Base-by-base conservation (phyloP, 2,797 vertebrate species). In the Poeciliopsis infans region DNA sequence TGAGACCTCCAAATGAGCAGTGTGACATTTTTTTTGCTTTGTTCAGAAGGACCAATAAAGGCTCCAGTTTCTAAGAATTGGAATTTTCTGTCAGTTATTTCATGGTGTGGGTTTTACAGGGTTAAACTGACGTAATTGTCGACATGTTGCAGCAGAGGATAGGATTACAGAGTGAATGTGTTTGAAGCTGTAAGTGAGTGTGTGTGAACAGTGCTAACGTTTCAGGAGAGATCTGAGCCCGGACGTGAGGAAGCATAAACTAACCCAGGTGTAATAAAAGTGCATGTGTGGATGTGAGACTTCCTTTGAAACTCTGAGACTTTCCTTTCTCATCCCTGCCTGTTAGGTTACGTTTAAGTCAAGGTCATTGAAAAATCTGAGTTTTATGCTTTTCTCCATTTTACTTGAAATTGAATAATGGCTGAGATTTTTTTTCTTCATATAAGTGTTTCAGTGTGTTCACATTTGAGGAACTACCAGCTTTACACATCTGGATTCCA, bases 401-500 rank as follows among this genome's bases (percentile, higher is more conserved):
- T n/a, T 77, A n/a, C 46, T 80, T 25, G 49, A 83, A 92, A 84
- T 88, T 74, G 64, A 78, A 89, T 83, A 82, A 86, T 83, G 15
- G 57, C 51, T 74, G 33, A 80, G 23, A 45, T 77, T 55, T 84
- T 46, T 80, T 43, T 49, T 45, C 74, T 75, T 53, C 0, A 47
- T 55, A 85, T 77, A 89, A 86, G 61, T 47, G n/a, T 76, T 84
- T 87, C 71, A 82, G 8, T 55, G 64, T 86, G 75, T 88, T 80
- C 46, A 12, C 75, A 59, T 90, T 78, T 70, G 76, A 87, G 74
- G 83, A 80, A 83, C 72, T 68, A 79, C 70, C 78, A 79, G 71
- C 51, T 75, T 81, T 39, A 20, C 78, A 91, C 92, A 93, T 94
- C 88, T 94, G 91, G 92, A 92, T 86, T 76, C 59, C 73, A 78